These are phyloP conservation scores for Enteromius mattozi DNA, from an alignment of 2,797 vertebrate species.

Conservation along the genomic window DNA sequence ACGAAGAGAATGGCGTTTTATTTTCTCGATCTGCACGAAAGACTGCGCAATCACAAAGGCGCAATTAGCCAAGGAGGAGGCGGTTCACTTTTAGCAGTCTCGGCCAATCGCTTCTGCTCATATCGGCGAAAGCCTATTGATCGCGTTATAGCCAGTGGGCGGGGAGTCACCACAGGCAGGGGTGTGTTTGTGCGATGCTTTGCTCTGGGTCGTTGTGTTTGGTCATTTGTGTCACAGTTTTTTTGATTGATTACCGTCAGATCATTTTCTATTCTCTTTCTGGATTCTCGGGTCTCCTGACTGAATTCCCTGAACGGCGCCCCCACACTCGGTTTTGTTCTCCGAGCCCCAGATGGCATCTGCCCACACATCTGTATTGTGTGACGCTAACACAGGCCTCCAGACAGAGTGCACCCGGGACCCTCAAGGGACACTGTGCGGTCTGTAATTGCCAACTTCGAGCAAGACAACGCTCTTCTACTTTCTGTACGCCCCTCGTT, in stretches of 20 bases:
- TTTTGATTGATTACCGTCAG: slow-evolving; percentile 95
- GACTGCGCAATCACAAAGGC: slow-evolving; percentile 87
- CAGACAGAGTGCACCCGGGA: slow-evolving; percentile 65
- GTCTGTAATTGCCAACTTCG: slow-evolving; percentile 72
- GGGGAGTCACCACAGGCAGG: slow-evolving; percentile 76
- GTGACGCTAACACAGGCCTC: slow-evolving; percentile 73
- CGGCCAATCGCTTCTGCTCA: slow-evolving; percentile 72
- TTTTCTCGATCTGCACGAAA: slow-evolving; percentile 76
- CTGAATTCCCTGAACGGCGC: slow-evolving; percentile 81
- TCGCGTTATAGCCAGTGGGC: slow-evolving; percentile 79
- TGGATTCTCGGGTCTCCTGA: slow-evolving; percentile 85
- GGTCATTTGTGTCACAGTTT: slow-evolving; percentile 90
- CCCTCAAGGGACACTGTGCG: slow-evolving; percentile 63
- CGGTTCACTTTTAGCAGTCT: slow-evolving; percentile 63
- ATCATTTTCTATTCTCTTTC: slow-evolving; percentile 89
- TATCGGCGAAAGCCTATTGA: slow-evolving; percentile 79
- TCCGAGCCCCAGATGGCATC: slow-evolving; percentile 87
- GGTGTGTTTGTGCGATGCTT: slow-evolving; percentile 64
- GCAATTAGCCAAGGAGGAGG: slow-evolving; percentile 72
- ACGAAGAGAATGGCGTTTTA: slow-evolving; percentile 79
- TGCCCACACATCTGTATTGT: slow-evolving; percentile 95
- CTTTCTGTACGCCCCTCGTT: neutral
- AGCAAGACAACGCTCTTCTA: slow-evolving; percentile 45
- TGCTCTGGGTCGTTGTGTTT: slow-evolving; percentile 84
- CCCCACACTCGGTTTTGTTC: slow-evolving; percentile 73